Percentiles rank a stretch among this genome's conserved stretches.
Evolutionary conservation across 2,888 invertebrate genomes (phyloP).

Genomic region (Netelia fuscicornis): DNA sequence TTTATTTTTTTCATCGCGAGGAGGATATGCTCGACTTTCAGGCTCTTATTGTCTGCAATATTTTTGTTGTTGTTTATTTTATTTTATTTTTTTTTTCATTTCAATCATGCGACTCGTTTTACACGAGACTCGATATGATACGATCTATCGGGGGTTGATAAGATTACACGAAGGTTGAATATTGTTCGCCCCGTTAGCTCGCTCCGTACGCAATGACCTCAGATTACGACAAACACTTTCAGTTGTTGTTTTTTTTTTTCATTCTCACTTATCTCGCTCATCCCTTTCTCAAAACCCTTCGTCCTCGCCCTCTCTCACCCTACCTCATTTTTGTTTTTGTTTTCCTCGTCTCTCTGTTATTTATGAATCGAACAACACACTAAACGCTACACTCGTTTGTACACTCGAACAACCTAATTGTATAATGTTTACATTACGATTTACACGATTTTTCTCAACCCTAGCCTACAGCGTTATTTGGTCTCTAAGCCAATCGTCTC

Average conservation of each 20-base stretch:
- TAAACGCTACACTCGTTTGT: conserved; percentile 67
- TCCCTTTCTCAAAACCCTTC: background rate
- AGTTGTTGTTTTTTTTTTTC: background rate
- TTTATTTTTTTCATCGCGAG: background rate
- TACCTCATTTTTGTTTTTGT: background rate
- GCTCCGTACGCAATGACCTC: conserved; percentile 62
- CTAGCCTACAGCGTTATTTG: conserved; percentile 39
- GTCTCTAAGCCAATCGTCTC: conserved; percentile 43
- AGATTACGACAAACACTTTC: conserved; percentile 54
- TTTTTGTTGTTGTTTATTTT: background rate
- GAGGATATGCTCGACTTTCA: conserved; percentile 65
- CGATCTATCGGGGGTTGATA: conserved; percentile 35
- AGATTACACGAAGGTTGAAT: conserved; percentile 13
- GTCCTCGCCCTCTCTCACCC: background rate
- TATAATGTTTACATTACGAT: conserved; percentile 56
- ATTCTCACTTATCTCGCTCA: background rate
- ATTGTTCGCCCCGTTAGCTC: conserved; percentile 12
- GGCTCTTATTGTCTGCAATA: conserved; percentile 67
- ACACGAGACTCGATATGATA: conserved; percentile 49
- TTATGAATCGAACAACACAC: conserved; percentile 66
- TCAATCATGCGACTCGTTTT: conserved; percentile 52
- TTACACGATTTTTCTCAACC: conserved; percentile 54
- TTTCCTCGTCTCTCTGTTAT: conserved; percentile 37
- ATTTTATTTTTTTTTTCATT: no score
- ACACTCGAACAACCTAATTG: conserved; percentile 68